phyloP scores from a whole-genome alignment of 2,888 invertebrate genomes.

The Apotomis capreana region DNA sequence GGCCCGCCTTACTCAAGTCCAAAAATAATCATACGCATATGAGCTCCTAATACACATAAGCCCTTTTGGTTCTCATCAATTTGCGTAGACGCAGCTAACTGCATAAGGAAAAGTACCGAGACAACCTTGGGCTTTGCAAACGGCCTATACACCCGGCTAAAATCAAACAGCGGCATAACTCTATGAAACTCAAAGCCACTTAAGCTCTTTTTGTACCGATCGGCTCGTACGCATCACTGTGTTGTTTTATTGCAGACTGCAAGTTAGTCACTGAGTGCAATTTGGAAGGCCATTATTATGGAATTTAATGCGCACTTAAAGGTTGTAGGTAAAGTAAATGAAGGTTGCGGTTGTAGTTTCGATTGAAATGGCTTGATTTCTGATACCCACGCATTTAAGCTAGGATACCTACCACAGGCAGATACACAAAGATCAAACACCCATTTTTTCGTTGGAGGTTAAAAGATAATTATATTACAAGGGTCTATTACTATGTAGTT shows the following conservation, averaged over 20 bases:
- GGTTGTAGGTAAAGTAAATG: slow-evolving; percentile 27
- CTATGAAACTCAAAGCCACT: not conserved
- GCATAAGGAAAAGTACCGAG: slow-evolving; percentile 37
- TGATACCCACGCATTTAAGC: not conserved
- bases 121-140: slow-evolving; percentile 37
- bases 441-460: too few species aligned
- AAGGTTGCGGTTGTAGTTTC: not conserved
- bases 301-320: slow-evolving; percentile 24
- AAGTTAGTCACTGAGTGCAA: slow-evolving; percentile 33
- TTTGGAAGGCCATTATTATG: slow-evolving; percentile 31
- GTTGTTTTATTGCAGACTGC: slow-evolving; percentile 32
- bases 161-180: not conserved
- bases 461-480: too few species aligned
- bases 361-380: not conserved
- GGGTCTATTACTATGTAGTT: too few species aligned
- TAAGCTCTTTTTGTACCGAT: not conserved
- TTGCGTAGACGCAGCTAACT: slow-evolving; percentile 11
- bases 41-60: not conserved
- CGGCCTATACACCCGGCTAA: slow-evolving; percentile 4
- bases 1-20: not conserved
- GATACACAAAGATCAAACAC: too few species aligned
- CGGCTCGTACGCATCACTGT: slow-evolving; percentile 15
- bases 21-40: not conserved
- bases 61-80: not conserved
- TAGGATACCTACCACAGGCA: not conserved